phyloP scores from a whole-genome alignment of 2,888 invertebrate species.

The Oxycera nigricornis region DNA sequence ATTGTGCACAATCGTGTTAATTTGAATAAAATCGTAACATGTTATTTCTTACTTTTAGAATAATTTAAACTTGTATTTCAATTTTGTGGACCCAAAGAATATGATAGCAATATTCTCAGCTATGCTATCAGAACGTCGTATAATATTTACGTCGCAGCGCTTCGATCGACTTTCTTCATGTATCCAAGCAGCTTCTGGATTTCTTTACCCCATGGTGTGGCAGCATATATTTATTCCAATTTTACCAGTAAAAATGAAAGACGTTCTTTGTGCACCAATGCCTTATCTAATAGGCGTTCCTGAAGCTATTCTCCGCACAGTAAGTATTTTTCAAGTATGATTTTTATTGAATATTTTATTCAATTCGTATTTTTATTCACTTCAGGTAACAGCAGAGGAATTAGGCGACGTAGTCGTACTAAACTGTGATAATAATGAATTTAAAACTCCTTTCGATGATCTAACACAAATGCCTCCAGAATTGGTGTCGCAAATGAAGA shows the following conservation, averaged over 20 bases:
- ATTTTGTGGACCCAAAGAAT: conserved; percentile 91
- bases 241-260: conserved; percentile 85
- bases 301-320: conserved; percentile 72
- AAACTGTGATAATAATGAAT: conserved; percentile 88
- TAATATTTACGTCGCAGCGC: conserved; percentile 90
- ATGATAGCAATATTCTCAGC: conserved; percentile 97
- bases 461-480: conserved; percentile 87
- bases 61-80: conserved; percentile 96
- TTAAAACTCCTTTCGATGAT: conserved; percentile 90
- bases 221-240: conserved; percentile 98
- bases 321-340: conserved; percentile 58
- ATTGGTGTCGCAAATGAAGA: conserved; percentile 71
- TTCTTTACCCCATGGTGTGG: conserved; percentile 98
- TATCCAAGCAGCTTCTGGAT: conserved; percentile 91
- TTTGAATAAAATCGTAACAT: no score
- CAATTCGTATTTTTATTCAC: conserved; percentile 11
- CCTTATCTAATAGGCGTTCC: conserved; percentile 97
- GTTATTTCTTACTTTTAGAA: conserved; percentile 70
- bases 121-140: conserved; percentile 90
- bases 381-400: conserved; percentile 73
- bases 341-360: not conserved
- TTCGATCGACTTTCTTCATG: conserved; percentile 90
- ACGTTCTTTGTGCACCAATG: conserved; percentile 95
- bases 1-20: no score
- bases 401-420: conserved; percentile 94